phyloP scores from a whole-genome alignment of 2,888 invertebrate genomes.

The Nysson spinosus region DNA sequence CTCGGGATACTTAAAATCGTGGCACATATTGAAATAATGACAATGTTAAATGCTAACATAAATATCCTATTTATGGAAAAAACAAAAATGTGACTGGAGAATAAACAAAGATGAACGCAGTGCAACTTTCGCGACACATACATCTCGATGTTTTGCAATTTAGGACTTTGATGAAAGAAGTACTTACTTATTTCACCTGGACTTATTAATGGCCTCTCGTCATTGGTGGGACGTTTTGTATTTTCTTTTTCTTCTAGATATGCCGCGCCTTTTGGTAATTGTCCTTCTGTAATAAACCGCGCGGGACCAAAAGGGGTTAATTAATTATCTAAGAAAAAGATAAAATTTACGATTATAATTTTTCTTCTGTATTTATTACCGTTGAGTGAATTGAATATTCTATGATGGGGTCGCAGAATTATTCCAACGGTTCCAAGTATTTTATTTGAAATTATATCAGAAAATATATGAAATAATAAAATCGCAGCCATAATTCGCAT shows the following conservation, averaged over 20 bases:
- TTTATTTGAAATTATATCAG: not conserved
- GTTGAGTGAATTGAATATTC: too few species aligned
- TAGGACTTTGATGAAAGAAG: too few species aligned
- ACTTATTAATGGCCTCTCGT: conserved; percentile 68
- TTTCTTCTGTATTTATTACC: too few species aligned
- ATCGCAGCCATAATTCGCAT: not conserved
- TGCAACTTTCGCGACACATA: too few species aligned
- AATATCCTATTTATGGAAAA: too few species aligned
- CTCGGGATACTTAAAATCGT: too few species aligned
- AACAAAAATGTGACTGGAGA: too few species aligned
- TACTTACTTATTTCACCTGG: conserved; percentile 74
- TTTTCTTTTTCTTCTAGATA: conserved; percentile 81
- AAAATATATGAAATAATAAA: not conserved
- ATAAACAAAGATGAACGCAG: too few species aligned
- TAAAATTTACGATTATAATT: not conserved
- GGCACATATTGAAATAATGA: too few species aligned
- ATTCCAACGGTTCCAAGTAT: not conserved
- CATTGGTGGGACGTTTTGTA: conserved; percentile 47
- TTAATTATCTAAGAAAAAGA: not conserved
- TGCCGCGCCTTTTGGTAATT: conserved; percentile 87
- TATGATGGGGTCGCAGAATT: too few species aligned
- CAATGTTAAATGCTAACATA: too few species aligned
- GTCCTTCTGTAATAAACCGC: conserved; percentile 87
- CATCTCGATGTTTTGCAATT: too few species aligned
- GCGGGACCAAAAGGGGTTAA: not conserved